Base-by-base conservation (phyloP, 2,888 invertebrate genomes). In the Seira ritae region DNA sequence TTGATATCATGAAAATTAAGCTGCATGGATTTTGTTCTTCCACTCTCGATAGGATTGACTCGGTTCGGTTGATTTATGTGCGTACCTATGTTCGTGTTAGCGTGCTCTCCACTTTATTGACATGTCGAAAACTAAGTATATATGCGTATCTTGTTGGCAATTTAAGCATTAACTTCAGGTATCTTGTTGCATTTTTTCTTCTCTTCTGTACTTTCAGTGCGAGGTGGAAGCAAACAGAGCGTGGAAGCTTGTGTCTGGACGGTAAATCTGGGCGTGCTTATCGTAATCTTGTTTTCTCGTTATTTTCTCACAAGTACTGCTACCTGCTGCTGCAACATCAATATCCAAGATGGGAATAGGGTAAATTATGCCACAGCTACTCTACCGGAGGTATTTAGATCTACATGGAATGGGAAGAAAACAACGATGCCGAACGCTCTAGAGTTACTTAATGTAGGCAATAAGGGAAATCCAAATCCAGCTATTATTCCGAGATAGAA, bases 261-360 rank as follows among this genome's bases (percentile, higher is more conserved):
- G 24, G 76, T 81, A 23, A 81, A 76, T 42, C 1, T 72, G 46
- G 77, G 77, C 24, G 73, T 82, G 10, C 10, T 73, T 19, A 31
- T 67, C n/a, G 82, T 72, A 37, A 77, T 77, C 68, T 50, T 73
- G 17, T 19, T 82, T 17, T 82, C 77, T n/a, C 67, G 77, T 19
- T 78, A 46, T 22, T 55, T 74, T 69, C 24, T 76, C 76, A 76
- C 67, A 22, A 76, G 71, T 76, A 76, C 81, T 31, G 31, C 31
- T 31, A 31, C 31, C 81, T 82, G 81, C 55, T 31, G 19, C 68
- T 55, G n/a, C 66, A 42, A 55, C 22, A 31, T 31, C 8, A 31
- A 31, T 8, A 31, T 31, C 31, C 2, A 8, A 8, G 31, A 31
- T 31, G 31, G 8, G 31, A 8, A 31, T n/a, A n/a, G n/a, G 8